These are phyloP conservation scores for Ptyas mucosa DNA, from an alignment of 2,113 vertebrate species.

Conservation along the genomic window DNA sequence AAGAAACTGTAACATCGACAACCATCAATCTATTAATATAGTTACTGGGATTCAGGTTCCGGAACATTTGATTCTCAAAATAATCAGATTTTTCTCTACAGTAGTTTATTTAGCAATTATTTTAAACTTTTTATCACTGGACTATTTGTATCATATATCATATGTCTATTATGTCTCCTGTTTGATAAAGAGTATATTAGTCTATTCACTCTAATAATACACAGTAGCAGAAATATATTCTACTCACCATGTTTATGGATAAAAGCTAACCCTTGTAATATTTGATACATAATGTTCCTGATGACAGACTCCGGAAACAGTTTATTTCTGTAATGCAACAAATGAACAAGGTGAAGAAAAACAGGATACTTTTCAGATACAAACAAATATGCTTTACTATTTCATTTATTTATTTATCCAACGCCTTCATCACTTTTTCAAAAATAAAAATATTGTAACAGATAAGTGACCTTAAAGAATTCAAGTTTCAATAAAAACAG, in stretches of 20 bases:
- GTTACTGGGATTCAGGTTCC: not conserved
- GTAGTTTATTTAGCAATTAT: not conserved
- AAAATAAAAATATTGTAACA: not conserved
- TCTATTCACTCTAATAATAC: not conserved
- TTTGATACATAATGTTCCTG: constrained; percentile 99
- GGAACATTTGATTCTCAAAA: not conserved
- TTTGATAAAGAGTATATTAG: not conserved
- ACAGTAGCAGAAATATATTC: constrained; percentile 52
- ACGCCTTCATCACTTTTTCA: not conserved
- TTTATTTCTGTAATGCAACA: constrained; percentile 85
- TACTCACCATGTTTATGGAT: constrained; percentile 98
- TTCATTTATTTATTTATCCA: not conserved
- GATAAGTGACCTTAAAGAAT: not conserved
- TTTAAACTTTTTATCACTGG: not conserved
- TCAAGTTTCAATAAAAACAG: not conserved
- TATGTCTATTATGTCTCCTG: not conserved
- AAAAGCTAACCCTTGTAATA: constrained; percentile 95
- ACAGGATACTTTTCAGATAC: not conserved
- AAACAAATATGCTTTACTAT: not conserved
- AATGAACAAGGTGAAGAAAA: constrained; percentile 59
- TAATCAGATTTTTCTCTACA: not conserved
- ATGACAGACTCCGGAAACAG: constrained; percentile 95
- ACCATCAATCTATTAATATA: not conserved
- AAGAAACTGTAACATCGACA: not conserved
- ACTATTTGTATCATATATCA: not conserved